Evolutionary conservation across 35 echinoderm and acorn worm species (phyloP), one percentile per base, ranked within the genome.

Genomic region (Diadema setosum): DNA sequence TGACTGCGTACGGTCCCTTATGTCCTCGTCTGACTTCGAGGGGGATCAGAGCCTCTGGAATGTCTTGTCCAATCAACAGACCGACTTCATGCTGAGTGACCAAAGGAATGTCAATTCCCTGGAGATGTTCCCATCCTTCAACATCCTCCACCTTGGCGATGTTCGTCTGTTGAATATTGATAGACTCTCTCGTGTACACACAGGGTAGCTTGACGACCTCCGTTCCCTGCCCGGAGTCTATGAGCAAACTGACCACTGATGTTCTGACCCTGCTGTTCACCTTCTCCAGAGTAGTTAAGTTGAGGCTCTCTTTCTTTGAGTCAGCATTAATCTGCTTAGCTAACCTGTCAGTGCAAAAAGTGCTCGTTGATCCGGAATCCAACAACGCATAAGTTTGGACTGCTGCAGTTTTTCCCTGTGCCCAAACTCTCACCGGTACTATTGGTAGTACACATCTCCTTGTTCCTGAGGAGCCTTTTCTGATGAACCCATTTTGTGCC

Each of bases 51-150:
- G 83, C 83, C 17, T 86, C 88, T 30, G 93, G 93, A 1, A 33
- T 12, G 63, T 95, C 88, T 55, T 95, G 93, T 0, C 88, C 93
- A 55, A 95, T 95, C 58, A 95, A 78, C 55, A 95, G 73, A 2
- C 46, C 58, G 30, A 95, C 87, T 42, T 81, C 75, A 73, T 49
- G 39, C 26, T 7, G 24, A 36, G 67, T 70, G 5, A 94, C 50
- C 65, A 49, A 69, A 4, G 87, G 92, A 14, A 90, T 26, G 30
- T 90, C 17, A 15, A 94, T 84, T 31, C 55, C 92, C 31, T 46
- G 21, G 24, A 94, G 65, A 42, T 94, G 92, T 81, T 75, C 1
- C 87, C 86, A 94, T 32, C 80, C 78, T 7, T 20, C 14, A 29
- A 94, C 67, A 26, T 94, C 87, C 5, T 90, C 81, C 26, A 45